Evolutionary conservation across 2,888 invertebrate genomes (phyloP).

Genomic region (Brachylomia viminalis): DNA sequence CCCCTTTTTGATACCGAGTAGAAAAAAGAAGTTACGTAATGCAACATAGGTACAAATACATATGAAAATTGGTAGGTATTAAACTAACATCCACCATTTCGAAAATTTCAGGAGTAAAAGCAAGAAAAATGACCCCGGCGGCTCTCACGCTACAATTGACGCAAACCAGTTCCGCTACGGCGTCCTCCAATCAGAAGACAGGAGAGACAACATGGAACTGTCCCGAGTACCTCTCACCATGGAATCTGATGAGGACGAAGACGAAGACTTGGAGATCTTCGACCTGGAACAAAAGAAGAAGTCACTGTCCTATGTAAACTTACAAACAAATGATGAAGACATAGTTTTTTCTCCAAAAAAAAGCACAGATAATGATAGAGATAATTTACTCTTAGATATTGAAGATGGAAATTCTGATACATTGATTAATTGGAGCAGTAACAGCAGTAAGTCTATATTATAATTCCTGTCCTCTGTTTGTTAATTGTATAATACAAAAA

Average conservation of each 20-base stretch:
- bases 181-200: constrained; percentile 86
- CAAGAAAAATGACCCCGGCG: constrained; percentile 79
- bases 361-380: constrained; percentile 73
- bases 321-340: constrained; percentile 85
- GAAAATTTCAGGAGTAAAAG: constrained; percentile 82
- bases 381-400: constrained; percentile 85
- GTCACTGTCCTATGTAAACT: constrained; percentile 85
- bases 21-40: not conserved
- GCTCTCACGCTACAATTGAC: constrained; percentile 79
- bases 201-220: constrained; percentile 84
- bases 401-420: constrained; percentile 83
- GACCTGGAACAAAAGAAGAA: constrained; percentile 87
- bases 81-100: not conserved
- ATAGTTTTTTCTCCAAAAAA: constrained; percentile 77
- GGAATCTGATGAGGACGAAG: constrained; percentile 89
- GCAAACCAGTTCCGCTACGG: constrained; percentile 88
- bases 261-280: constrained; percentile 88
- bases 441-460: constrained; percentile 85
- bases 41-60: not conserved
- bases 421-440: constrained; percentile 85
- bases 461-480: constrained; percentile 68
- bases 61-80: not conserved
- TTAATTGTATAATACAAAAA: constrained; percentile 31
- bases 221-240: constrained; percentile 86
- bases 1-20: not conserved